Conservation (phyloP, 2,888 invertebrate species). For the Cepaea hortensis region DNA sequence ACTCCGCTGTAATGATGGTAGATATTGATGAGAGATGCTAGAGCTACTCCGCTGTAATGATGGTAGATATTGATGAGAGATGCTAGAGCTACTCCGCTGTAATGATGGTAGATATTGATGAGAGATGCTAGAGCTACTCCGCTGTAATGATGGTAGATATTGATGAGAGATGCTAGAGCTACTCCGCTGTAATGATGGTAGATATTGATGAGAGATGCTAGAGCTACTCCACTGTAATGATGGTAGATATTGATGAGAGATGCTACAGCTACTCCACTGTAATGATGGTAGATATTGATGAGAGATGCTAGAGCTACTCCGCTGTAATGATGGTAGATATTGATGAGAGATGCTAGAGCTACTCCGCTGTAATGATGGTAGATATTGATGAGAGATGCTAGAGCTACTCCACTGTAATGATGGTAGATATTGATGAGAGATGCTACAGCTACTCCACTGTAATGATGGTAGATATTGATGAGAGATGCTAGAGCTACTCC, state of each 20-base stretch:
- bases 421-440: no score
- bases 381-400: background rate
- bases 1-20: no score
- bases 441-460: background rate
- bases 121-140: background rate
- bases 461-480: background rate
- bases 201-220: background rate
- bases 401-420: background rate
- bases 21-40: no score
- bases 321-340: background rate
- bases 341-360: background rate
- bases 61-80: background rate
- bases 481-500: background rate
- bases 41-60: background rate
- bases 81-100: background rate
- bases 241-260: background rate
- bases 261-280: background rate
- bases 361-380: background rate
- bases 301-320: background rate
- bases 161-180: no score
- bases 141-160: no score
- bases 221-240: background rate
- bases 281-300: no score
- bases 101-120: background rate
- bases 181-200: background rate